Base-by-base conservation (phyloP, 2,888 invertebrate genomes). In the Eupithecia subumbrata region DNA sequence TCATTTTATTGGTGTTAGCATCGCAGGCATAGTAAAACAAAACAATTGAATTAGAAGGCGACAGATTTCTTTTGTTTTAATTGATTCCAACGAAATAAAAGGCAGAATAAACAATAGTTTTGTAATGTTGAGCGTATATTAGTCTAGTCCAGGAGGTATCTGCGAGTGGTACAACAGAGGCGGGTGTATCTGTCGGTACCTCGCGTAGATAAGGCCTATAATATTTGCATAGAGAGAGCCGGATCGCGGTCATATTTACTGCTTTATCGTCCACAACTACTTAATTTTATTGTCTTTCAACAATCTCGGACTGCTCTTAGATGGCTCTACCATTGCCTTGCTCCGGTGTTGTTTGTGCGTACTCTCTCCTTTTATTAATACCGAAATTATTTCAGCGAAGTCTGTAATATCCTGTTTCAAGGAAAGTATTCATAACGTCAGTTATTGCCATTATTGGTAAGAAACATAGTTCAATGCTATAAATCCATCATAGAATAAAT, bases 191-290 rank as follows among this genome's bases (percentile, higher is more conserved):
- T 52, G 69, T 56, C 63, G 68, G 71, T 78, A 72, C 79, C 71
- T 75, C 71, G 74, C 72, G 81, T 79, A 87, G 90, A 92, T 90
- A 91, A 89, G 86, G 89, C 86, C 90, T 88, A 91, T 92, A 84
- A 90, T 89, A 93, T 93, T 93, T 90, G 91, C 93, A 93, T 93
- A 91, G 84, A 91, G 87, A 91, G 82, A 83, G 87, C 83, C 71
- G 60, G 78, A 72, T 74, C 78, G 81, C 79, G 85, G 84, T 81
- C 86, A 88, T 89, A 85, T 90, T 89, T 91, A 89, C 87, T 85
- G 83, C 79, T 78, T 84, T 87, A 85, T 87, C 87, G 87, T 86
- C 85, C 87, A 84, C 85, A 81, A 83, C 82, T 77, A 84, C 82
- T 83, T 85, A 80, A 81, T 84, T 84, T 85, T 84, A 86, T 84